Base-by-base conservation (phyloP, 1,140 invertebrate species). In the Sitobion miscanthi region DNA sequence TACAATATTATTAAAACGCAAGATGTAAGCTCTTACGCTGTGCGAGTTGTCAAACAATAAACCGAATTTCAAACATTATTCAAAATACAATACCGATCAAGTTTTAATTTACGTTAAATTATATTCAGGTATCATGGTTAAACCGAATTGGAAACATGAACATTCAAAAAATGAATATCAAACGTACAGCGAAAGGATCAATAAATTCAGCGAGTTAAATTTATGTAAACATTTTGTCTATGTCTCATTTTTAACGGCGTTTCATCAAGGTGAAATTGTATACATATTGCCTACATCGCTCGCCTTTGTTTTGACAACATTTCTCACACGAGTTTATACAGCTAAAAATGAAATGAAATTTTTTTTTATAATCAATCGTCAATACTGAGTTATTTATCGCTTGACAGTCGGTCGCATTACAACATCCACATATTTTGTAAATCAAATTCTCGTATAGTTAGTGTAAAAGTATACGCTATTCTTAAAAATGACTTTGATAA, bases 31-130 rank as follows among this genome's bases (percentile, higher is more conserved):
- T 77, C 62, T 77, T n/a, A n/a, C 14, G 62, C n/a, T 20, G 30
- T 77, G 62, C 62, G 62, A 77, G 62, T 77, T 77, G 62, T 77
- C 30, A n/a, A 77, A 77, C 62, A 77, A 77, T 77, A 77, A 69
- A 4, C n/a, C 30, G 62, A n/a, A 77, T 69, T n/a, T 11, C n/a
- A 69, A 69, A 69, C 30, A 69, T n/a, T 69, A n/a, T n/a, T 77
- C 30, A n/a, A n/a, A 77, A n/a, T 77, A 77, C n/a, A 77, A 77
- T 77, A n/a, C 17, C 14, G 62, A 77, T 77, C 30, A n/a, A 77
- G 14, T 77, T 77, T 77, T 77, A n/a, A 77, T n/a, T 77, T 77
- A n/a, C 14, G 62, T 77, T n/a, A n/a, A 77, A 77, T n/a, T 77
- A 77, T 77, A 77, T n/a, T n/a, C 14, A 77, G 25, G 7, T 77